Evolutionary conservation across 2,113 vertebrate genomes (phyloP).

Genomic region (Cepphus grylle): DNA sequence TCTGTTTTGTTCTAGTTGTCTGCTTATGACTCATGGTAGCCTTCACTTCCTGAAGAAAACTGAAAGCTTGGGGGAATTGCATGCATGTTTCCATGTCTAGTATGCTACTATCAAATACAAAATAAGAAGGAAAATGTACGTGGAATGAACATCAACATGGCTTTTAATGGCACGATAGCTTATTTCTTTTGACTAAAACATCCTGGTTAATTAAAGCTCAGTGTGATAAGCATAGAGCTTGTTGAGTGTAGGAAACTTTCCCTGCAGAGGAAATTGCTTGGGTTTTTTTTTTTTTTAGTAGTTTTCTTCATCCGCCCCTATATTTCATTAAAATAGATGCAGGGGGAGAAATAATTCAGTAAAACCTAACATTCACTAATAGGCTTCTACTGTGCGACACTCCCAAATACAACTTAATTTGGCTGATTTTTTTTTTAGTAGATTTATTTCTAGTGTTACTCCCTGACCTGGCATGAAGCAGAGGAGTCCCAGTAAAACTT

Average conservation of each 20-base stretch:
- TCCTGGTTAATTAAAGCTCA: conserved; percentile 8
- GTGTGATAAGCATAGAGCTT: neutral
- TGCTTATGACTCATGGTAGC: neutral
- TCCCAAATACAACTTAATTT: neutral
- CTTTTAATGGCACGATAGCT: neutral
- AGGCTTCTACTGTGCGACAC: neutral
- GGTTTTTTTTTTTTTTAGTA: neutral
- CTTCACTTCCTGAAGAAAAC: neutral
- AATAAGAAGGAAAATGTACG: neutral
- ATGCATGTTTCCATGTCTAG: neutral
- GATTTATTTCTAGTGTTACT: neutral
- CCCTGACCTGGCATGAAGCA: neutral
- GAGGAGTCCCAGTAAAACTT: neutral
- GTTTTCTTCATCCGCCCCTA: neutral
- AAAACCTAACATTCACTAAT: neutral
- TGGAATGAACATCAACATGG: neutral
- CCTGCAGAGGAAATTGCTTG: neutral
- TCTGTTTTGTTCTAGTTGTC: neutral
- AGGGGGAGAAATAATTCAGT: neutral
- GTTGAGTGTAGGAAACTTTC: neutral
- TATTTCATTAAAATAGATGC: neutral
- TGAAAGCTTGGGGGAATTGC: neutral
- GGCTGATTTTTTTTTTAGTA: neutral
- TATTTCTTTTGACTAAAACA: neutral
- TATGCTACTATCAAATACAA: neutral